Evolutionary conservation across 2,888 invertebrate genomes (phyloP).

Genomic region (Junonia oenone): DNA sequence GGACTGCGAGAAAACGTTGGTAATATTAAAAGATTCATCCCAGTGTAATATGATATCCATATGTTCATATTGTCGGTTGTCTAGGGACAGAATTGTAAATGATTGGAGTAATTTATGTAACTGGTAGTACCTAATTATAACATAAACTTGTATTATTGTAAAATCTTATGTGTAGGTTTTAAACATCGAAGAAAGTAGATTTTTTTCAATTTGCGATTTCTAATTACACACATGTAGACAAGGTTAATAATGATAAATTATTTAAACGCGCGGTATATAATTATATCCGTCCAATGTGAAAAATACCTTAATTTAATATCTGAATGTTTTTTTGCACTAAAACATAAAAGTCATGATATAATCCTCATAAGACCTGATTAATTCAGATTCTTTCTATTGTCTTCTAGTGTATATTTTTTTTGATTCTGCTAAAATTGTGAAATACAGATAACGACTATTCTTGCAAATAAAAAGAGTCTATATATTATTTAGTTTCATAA

Average conservation of each 20-base stretch:
- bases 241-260: not conserved
- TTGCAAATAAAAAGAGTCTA: not conserved
- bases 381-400: no score
- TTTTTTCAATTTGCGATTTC: not conserved
- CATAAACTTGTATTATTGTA: not conserved
- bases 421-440: not conserved
- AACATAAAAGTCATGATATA: no score
- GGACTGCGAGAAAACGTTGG: constrained; percentile 1
- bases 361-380: no score
- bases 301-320: constrained; percentile 1
- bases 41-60: constrained; percentile 10
- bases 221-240: no score
- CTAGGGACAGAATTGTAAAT: constrained; percentile 7
- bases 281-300: constrained; percentile 22
- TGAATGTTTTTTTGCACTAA: not conserved
- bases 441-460: not conserved
- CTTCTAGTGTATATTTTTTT: not conserved
- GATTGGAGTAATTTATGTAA: not conserved
- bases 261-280: not conserved
- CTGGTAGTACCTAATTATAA: not conserved
- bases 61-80: constrained; percentile 10
- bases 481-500: not conserved
- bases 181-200: no score
- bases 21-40: not conserved
- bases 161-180: no score